Evolutionary conservation across 2,888 invertebrate genomes (phyloP), one percentile per base, ranked within the genome.

Genomic region (Melanophora roralis): DNA sequence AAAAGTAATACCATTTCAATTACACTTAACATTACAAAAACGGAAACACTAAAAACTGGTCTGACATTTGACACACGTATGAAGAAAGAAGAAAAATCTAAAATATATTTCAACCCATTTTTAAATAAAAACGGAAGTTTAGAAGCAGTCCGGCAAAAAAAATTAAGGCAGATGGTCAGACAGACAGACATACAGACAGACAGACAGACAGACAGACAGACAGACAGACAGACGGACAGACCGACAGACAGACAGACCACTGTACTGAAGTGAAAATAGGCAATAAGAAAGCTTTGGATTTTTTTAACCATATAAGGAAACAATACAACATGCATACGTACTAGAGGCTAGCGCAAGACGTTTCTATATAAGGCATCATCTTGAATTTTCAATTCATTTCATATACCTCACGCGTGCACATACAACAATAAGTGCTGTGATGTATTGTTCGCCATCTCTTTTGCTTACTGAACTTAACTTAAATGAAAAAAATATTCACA

Each of bases 21-120:
- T 80, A 77, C 68, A 77, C 62, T 80, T 71, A 77, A 80, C 51
- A 77, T 76, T 80, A 71, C 67, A 62, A 67, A 76, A 80, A 67
- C 40, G 72, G 40, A 72, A 80, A 72, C 38, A 62, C 62, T 77
- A 38, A 43, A 80, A 80, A 77, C 51, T 68, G 77, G 80, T 72
- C 60, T 80, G 80, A 73, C 80, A 80, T 57, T 40, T 77, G 80
- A 77, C 72, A 80, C 55, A 80, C 57, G 51, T 68, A 68, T 72
- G 68, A 60, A 49, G 57, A 67, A 40, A n/a, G n/a, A n/a, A n/a
- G n/a, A 32, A 43, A 49, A 45, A 57, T 55, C 27, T 27, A 5
- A 27, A 27, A 6, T 27, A 27, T 6, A 27, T 27, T n/a, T n/a
- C n/a, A n/a, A n/a, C n/a, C n/a, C n/a, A n/a, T n/a, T n/a, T n/a